Base-by-base conservation (phyloP, 2,113 vertebrate genomes). In the Taurulus bubalis region DNA sequence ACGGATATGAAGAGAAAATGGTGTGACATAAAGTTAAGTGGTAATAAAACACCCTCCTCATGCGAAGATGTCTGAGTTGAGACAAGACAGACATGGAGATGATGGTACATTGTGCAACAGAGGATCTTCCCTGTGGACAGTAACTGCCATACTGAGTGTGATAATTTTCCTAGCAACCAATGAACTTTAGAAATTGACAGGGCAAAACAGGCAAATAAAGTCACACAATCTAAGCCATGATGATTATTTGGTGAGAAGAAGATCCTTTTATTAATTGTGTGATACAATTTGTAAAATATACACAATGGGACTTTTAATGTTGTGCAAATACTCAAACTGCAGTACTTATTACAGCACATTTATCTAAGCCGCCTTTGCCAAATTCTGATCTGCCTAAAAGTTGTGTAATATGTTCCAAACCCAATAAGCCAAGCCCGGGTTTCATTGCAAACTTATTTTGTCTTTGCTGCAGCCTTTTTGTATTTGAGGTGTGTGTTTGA, bases 401-500 rank as follows among this genome's bases (percentile, higher is more conserved):
- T 58, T 78, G 66, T 56, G 26, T 18, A 68, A 34, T 64, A 22
- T 40, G 30, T 58, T 69, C 14, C 59, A 15, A 40, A 36, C 20
- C 45, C 45, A 55, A 55, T 56, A 59, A 69, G 42, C 32, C 32
- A 28, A 34, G 42, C 6, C 20, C 38, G n/a, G 32, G 0, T 76
- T 80, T 49, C 12, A 51, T n/a, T 56, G 30, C 20, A 34, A 10
- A 62, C 53, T 26, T 14, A 22, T 55, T 26, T 12, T 40, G 70
- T 83, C 42, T n/a, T 42, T 62, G 64, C 64, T 47, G 75, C 73
- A 72, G 58, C 59, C 59, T 40, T 51, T 78, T 45, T 56, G 32
- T 38, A 28, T 72, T 64, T 34, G 30, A 79, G 79, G 78, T 55
- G 71, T 53, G 78, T 55, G 72, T 55, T 38, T 82, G 71, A 82